Percentiles rank a stretch among this genome's conserved stretches.
These are phyloP conservation scores for Phengaris arion DNA, from an alignment of 2,888 invertebrate genomes.

Conservation along the genomic window DNA sequence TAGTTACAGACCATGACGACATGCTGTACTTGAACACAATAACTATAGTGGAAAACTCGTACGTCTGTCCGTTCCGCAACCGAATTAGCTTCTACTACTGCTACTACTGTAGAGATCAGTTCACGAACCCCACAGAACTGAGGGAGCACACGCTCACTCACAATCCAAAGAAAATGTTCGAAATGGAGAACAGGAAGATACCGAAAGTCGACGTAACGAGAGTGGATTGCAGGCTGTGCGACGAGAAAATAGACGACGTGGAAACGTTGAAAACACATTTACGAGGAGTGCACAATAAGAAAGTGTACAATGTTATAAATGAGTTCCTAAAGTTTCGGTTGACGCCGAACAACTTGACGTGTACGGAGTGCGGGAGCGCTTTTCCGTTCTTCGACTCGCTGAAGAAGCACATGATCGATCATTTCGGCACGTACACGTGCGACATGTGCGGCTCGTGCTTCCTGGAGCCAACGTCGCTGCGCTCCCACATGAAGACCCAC, in stretches of 20 bases:
- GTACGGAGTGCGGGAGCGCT: slow-evolving; percentile 59
- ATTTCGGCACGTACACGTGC: slow-evolving; percentile 65
- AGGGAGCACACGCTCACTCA: slow-evolving; percentile 63
- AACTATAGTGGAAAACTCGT: slow-evolving; percentile 60
- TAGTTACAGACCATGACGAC: slow-evolving; percentile 51
- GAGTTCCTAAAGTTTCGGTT: slow-evolving; percentile 65
- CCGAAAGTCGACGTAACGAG: slow-evolving; percentile 69
- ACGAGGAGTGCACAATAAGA: slow-evolving; percentile 48
- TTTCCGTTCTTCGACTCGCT: slow-evolving; percentile 65
- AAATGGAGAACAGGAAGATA: slow-evolving; percentile 59
- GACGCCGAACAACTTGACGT: slow-evolving; percentile 55
- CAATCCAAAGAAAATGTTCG: slow-evolving; percentile 55
- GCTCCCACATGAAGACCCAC: slow-evolving; percentile 66
- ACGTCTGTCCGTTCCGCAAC: slow-evolving; percentile 64
- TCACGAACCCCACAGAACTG: slow-evolving; percentile 62
- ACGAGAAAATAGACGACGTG: slow-evolving; percentile 58
- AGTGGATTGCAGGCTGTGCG: slow-evolving; percentile 65
- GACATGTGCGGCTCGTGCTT: slow-evolving; percentile 71
- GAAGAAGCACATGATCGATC: slow-evolving; percentile 66
- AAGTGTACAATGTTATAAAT: slow-evolving; percentile 52
- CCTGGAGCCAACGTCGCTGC: slow-evolving; percentile 63
- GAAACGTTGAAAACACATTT: slow-evolving; percentile 57
- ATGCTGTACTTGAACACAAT: slow-evolving; percentile 59
- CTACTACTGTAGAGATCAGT: slow-evolving; percentile 67
- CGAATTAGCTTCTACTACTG: slow-evolving; percentile 69